Base-by-base conservation (phyloP, 2,888 invertebrate species). In the Blomia tropicalis region DNA sequence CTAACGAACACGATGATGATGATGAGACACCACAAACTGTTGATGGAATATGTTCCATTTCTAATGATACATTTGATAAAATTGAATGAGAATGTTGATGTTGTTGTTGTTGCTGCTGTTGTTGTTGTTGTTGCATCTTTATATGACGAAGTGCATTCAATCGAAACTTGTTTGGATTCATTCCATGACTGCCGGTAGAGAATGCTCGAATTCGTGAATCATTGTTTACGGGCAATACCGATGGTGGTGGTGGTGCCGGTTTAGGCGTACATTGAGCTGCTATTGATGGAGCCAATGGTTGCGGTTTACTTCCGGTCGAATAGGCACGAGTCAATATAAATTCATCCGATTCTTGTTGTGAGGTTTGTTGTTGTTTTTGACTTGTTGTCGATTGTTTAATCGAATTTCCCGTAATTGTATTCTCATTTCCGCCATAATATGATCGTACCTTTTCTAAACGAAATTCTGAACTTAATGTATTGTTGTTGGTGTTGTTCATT, bases 261-360 rank as follows among this genome's bases (percentile, higher is more conserved):
- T n/a, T n/a, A 14, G 27, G 41, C n/a, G 53, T 60, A 23, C 51
- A 53, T 29, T 31, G 41, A 27, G 30, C 14, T 14, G 31, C 31
- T 3, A 58, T 25, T 19, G 32, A 36, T 30, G 54, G 29, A 2
- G 47, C 36, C 17, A n/a, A n/a, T 23, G 32, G 78, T 67, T 84
- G 83, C 2, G 85, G 83, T 67, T 83, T 80, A 61, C 87, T 87
- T 25, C 89, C 89, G 66, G 89, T 84, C 29, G 88, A 88, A 75
- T 87, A 88, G 1, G 88, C 83, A 68, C 87, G 79, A 59, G 56
- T 56, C 3, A 56, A 25, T 2, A 17, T 19, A 36, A n/a, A 19
- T 27, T 19, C 17, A 14, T 19, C 23, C 2, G 47, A 19, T 19
- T 47, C 47, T 70, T 74, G 73, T 17, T 11, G 36, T 7, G 36